phyloP scores from a whole-genome alignment of 2,888 invertebrate species.

The Leptura quadrifasciata region DNA sequence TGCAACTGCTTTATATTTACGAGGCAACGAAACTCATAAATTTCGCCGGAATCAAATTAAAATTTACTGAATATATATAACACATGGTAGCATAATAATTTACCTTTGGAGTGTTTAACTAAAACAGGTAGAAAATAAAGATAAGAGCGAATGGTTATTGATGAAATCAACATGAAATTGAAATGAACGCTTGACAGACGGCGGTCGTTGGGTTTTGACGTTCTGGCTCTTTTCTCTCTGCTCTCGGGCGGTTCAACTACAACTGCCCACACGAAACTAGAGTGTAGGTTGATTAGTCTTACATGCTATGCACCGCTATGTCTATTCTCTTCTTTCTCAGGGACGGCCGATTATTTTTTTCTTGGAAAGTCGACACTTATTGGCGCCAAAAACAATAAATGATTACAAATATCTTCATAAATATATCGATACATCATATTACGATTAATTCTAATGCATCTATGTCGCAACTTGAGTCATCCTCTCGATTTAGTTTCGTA shows the following conservation, averaged over 20 bases:
- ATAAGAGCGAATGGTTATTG: conserved; percentile 63
- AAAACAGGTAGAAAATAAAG: conserved; percentile 59
- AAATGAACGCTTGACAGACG: conserved; percentile 60
- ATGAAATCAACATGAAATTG: conserved; percentile 63
- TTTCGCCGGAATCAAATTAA: conserved; percentile 35
- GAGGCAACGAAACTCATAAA: conserved; percentile 31
- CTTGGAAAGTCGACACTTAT: conserved; percentile 58
- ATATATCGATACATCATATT: conserved; percentile 33
- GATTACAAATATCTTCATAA: conserved; percentile 50
- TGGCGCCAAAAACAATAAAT: conserved; percentile 62
- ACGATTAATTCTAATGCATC: conserved; percentile 28
- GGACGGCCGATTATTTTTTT: conserved; percentile 57
- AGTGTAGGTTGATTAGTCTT: conserved; percentile 69
- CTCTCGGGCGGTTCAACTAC: conserved; percentile 63
- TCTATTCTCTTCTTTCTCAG: conserved; percentile 62
- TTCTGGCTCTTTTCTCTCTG: conserved; percentile 51
- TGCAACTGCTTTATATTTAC: conserved; percentile 41
- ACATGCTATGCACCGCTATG: conserved; percentile 66
- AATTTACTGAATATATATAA: conserved; percentile 46
- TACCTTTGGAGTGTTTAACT: conserved; percentile 51
- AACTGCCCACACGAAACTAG: conserved; percentile 66
- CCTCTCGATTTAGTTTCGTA: neutral
- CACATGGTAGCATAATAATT: conserved; percentile 55
- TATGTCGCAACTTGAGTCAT: conserved; percentile 9
- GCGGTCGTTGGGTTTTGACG: conserved; percentile 53